Percentiles rank a stretch among this genome's conserved stretches.
Evolutionary conservation across 1,140 invertebrate genomes (phyloP).

Genomic region (Papilio helenus): DNA sequence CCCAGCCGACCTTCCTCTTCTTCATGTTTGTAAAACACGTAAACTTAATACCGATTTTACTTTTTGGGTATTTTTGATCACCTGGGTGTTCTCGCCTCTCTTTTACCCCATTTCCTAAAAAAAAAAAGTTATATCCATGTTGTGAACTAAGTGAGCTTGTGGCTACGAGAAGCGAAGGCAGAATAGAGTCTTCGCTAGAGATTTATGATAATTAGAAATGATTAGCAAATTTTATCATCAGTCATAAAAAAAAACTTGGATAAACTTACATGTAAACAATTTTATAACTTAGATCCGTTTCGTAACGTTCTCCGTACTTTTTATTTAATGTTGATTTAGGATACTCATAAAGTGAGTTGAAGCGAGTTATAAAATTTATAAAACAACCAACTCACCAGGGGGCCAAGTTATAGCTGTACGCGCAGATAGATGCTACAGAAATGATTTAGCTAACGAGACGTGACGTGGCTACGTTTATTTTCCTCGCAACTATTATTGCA

Average conservation of each 20-base stretch:
- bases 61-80: too few relatives aligned
- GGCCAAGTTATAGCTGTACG: slow-evolving; percentile 1
- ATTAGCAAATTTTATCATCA: background rate
- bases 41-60: too few relatives aligned
- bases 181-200: background rate
- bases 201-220: background rate
- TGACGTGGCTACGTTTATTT: background rate
- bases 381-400: slow-evolving; percentile 16
- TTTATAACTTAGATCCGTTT: slow-evolving; percentile 18
- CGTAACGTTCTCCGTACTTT: slow-evolving; percentile 6
- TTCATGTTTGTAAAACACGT: too few relatives aligned
- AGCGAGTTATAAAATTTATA: slow-evolving; percentile 23
- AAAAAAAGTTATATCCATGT: background rate
- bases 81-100: too few relatives aligned
- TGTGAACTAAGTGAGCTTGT: too few relatives aligned
- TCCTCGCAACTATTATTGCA: background rate
- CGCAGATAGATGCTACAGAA: background rate
- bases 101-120: too few relatives aligned
- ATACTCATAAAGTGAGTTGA: slow-evolving; percentile 12
- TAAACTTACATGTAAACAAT: slow-evolving; percentile 15
- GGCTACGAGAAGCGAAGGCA: background rate
- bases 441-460: background rate
- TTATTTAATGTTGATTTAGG: slow-evolving; percentile 19
- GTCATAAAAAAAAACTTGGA: background rate
- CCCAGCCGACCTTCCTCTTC: too few relatives aligned